These are phyloP conservation scores for Oenanthe oenanthe DNA, from an alignment of 2,113 vertebrate genomes.

Conservation along the genomic window DNA sequence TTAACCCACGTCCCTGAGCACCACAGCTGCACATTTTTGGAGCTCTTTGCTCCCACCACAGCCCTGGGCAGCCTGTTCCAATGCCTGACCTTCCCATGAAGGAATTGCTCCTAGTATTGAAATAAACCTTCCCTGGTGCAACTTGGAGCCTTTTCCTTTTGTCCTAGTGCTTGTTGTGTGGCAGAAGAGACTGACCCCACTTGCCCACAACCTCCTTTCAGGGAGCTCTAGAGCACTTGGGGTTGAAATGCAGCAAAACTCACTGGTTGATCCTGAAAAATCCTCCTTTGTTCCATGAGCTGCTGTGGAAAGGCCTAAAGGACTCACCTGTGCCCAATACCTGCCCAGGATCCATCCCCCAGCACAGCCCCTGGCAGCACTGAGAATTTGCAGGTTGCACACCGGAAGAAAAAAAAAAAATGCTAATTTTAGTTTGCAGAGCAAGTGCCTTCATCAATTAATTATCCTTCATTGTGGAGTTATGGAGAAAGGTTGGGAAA, in stretches of 20 bases:
- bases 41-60: neutral
- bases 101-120: neutral
- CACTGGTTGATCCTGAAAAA: neutral
- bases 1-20: fast-evolving
- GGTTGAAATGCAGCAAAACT: neutral
- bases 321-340: neutral
- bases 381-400: neutral
- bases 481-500: neutral
- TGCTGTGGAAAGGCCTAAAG: neutral
- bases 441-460: neutral
- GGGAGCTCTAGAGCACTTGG: neutral
- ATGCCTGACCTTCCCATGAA: neutral
- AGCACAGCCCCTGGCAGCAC: neutral
- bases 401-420: neutral
- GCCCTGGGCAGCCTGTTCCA: neutral
- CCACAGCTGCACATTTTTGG: neutral
- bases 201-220: neutral
- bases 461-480: neutral
- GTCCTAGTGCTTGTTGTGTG: neutral
- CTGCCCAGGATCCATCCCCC: neutral
- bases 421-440: neutral
- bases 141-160: neutral
- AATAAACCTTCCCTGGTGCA: neutral
- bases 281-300: neutral
- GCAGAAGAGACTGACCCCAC: neutral